These are phyloP conservation scores for Fragum sueziense DNA, from an alignment of 2,888 invertebrate species.

Conservation along the genomic window DNA sequence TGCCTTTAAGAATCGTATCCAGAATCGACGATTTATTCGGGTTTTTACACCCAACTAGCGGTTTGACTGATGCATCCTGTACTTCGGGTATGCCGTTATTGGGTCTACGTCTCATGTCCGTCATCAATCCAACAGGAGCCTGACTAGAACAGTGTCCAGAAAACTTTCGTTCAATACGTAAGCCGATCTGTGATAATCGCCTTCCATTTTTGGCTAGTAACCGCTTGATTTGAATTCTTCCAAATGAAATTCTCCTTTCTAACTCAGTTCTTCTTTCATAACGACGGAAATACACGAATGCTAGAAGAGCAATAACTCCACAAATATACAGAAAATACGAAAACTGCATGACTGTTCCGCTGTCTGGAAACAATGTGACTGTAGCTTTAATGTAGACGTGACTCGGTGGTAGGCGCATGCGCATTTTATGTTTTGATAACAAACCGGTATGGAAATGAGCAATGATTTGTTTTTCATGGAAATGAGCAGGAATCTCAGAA, in stretches of 20 bases:
- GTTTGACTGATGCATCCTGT: too few relatives aligned
- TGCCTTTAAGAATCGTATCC: not conserved
- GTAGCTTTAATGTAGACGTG: not conserved
- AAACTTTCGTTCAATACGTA: constrained; percentile 4
- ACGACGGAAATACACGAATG: not conserved
- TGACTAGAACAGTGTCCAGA: not conserved
- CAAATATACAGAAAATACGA: not conserved
- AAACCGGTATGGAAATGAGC: not conserved
- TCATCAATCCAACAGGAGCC: not conserved
- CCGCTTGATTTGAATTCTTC: not conserved
- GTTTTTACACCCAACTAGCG: not conserved
- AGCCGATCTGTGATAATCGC: constrained; percentile 24
- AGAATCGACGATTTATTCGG: not conserved
- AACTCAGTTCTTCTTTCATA: not conserved
- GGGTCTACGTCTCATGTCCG: not conserved
- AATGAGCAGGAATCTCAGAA: too few relatives aligned
- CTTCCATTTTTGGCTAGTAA: constrained; percentile 24
- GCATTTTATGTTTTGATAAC: not conserved
- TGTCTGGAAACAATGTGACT: not conserved
- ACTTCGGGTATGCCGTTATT: not conserved
- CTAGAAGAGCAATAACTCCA: not conserved
- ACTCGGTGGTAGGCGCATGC: not conserved
- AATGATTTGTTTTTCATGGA: too few relatives aligned
- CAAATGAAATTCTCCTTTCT: constrained; percentile 19
- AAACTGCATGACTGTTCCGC: not conserved